phyloP scores from a whole-genome alignment of 1,140 invertebrate genomes.

The Eupristina koningsbergeri region DNA sequence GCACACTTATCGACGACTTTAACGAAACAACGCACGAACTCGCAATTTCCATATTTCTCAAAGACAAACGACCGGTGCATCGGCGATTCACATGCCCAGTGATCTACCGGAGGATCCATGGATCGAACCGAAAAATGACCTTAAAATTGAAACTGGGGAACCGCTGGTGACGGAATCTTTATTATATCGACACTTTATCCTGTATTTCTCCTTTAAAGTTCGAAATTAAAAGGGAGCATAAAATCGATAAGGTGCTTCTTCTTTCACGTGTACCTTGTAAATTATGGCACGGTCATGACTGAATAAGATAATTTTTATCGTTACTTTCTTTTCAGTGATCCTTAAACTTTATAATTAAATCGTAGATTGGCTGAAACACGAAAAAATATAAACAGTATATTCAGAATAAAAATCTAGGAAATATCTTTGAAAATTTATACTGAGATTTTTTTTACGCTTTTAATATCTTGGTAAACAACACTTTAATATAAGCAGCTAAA shows the following conservation, averaged over 20 bases:
- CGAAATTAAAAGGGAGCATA: constrained; percentile 4
- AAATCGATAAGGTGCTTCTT: background rate
- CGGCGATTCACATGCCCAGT: background rate
- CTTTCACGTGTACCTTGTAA: background rate
- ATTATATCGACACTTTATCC: background rate
- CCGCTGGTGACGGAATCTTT: background rate
- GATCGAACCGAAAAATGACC: background rate
- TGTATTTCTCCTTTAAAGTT: background rate
- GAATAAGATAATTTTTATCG: constrained; percentile 33
- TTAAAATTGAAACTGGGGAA: background rate
- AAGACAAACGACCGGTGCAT: background rate
- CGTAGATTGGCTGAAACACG: constrained; percentile 33
- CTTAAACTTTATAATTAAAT: constrained; percentile 48
- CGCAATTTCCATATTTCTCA: background rate
- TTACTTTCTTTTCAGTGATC: constrained; percentile 39
- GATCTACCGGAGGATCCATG: background rate
- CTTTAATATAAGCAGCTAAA: background rate
- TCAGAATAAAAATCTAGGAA: background rate
- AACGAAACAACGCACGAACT: background rate
- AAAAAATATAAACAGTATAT: background rate
- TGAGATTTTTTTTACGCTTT: background rate
- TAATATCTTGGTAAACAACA: background rate
- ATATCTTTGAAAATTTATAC: background rate
- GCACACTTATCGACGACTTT: background rate
- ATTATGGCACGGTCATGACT: background rate